Base-by-base conservation (phyloP, 1,140 invertebrate genomes). In the Propsilocerus akamusi region DNA sequence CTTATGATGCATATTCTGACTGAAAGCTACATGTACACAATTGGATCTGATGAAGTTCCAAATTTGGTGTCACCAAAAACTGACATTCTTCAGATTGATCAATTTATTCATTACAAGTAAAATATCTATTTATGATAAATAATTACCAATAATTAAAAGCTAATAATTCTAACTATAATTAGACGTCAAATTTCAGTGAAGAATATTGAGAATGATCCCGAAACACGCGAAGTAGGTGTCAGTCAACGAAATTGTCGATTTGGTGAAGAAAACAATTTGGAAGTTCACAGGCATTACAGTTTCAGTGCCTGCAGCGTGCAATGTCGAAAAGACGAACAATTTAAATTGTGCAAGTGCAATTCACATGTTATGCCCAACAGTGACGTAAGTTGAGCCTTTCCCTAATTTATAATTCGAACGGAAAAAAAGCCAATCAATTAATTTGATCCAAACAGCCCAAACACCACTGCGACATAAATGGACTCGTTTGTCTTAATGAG, bases 251-350 rank as follows among this genome's bases (percentile, higher is more conserved):
- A 58, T 52, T 82, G 80, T 57, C 70, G 76, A 8, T 81, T 79
- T 53, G 71, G 68, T 0, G 72, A 78, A 48, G 79, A 82, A 61
- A 75, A 75, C 50, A 67, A 69, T 48, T 58, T 80, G 28, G 62
- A 75, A 14, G 73, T 78, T 0, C 77, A 78, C 58, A 64, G 60
- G 0, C 68, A 72, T 54, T 81, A 81, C 51, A 80, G 77, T 24
- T 80, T 79, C 55, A 78, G 74, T 11, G 76, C 77, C 0, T 81
- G 80, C 55, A 75, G 75, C 0, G 76, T 79, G 0, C 74, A 81
- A 54, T 81, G 80, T 52, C 67, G 78, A 24, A 76, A 74, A 54
- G 67, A 74, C 48, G 72, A 73, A 0, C 78, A 81, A 54, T 55
- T 77, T 20, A 54, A 64, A 22, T 53, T 72, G 1, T 82, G 80